These are phyloP conservation scores for Sthenelais limicola DNA, from an alignment of 2,888 invertebrate species.

Conservation along the genomic window DNA sequence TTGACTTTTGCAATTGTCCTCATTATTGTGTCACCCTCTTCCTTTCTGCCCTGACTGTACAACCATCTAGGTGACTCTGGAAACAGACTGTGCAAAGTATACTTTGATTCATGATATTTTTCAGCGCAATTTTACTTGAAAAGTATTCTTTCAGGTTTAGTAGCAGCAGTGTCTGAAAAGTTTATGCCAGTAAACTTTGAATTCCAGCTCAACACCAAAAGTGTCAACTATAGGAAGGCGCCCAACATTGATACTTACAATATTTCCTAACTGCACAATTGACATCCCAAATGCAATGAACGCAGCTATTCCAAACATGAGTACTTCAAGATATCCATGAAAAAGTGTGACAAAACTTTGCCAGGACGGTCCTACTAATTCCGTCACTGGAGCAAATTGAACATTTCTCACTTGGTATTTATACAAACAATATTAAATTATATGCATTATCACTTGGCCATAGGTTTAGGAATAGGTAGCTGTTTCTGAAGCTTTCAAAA, in stretches of 20 bases:
- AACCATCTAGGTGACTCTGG: conserved; percentile 85
- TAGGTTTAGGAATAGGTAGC: too few relatives aligned
- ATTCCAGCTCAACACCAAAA: too few relatives aligned
- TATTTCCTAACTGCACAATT: too few relatives aligned
- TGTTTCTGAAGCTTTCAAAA: too few relatives aligned
- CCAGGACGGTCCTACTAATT: conserved; percentile 9
- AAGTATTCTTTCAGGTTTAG: too few relatives aligned
- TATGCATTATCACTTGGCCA: too few relatives aligned
- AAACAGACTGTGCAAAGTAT: conserved; percentile 75
- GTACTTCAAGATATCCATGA: conserved; percentile 84
- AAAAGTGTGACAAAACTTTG: conserved; percentile 67
- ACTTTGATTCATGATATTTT: neutral
- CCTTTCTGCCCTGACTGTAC: conserved; percentile 77
- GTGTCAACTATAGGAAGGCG: too few relatives aligned
- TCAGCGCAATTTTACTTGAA: too few relatives aligned
- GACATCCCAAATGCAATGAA: conserved; percentile 80
- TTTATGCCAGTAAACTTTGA: too few relatives aligned
- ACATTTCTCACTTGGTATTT: too few relatives aligned
- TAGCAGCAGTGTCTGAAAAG: too few relatives aligned
- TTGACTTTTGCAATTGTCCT: conserved; percentile 80
- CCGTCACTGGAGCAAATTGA: conserved; percentile 2
- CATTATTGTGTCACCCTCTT: conserved; percentile 78
- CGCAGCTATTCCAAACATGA: conserved; percentile 79
- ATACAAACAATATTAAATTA: too few relatives aligned
- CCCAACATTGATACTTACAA: neutral